Conservation (phyloP, 2,888 invertebrate genomes). For the Drosophila recens region DNA sequence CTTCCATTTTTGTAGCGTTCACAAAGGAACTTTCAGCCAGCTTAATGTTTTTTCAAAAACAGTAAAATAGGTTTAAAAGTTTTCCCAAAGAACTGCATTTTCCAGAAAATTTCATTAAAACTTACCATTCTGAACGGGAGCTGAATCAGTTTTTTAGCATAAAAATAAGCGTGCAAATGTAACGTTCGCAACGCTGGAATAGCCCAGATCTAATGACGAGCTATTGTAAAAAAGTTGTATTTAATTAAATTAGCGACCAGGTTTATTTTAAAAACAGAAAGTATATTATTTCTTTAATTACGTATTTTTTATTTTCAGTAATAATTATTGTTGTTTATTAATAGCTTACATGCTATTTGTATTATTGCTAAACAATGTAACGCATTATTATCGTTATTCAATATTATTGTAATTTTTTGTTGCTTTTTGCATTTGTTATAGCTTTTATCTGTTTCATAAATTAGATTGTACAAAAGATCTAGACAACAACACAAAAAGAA, state of each 20-base stretch:
- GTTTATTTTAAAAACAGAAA: neutral
- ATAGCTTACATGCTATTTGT: slow-evolving; percentile 58
- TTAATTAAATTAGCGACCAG: neutral
- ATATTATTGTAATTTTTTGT: slow-evolving; percentile 6
- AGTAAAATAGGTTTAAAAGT: too few relatives aligned
- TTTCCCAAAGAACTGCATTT: too few relatives aligned
- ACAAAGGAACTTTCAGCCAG: too few relatives aligned
- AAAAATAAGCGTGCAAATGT: too few relatives aligned
- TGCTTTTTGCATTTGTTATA: slow-evolving; percentile 4
- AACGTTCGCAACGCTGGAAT: too few relatives aligned
- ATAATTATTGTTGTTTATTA: slow-evolving; percentile 57
- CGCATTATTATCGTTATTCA: slow-evolving; percentile 44
- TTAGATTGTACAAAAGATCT: slow-evolving; percentile 49
- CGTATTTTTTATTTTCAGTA: slow-evolving; percentile 46
- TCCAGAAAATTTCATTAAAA: too few relatives aligned
- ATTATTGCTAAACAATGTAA: slow-evolving; percentile 60
- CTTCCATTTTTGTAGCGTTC: too few relatives aligned
- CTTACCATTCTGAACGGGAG: too few relatives aligned
- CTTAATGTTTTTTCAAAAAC: too few relatives aligned
- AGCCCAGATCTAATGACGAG: too few relatives aligned
- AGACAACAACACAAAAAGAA: slow-evolving; percentile 46
- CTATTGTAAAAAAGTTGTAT: neutral
- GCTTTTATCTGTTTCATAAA: slow-evolving; percentile 31
- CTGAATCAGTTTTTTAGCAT: too few relatives aligned
- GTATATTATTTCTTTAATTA: slow-evolving; percentile 1